Percentiles rank a stretch among this genome's conserved stretches.
phyloP scores from a whole-genome alignment of 2,113 vertebrate genomes.

The Notiomystis cincta region DNA sequence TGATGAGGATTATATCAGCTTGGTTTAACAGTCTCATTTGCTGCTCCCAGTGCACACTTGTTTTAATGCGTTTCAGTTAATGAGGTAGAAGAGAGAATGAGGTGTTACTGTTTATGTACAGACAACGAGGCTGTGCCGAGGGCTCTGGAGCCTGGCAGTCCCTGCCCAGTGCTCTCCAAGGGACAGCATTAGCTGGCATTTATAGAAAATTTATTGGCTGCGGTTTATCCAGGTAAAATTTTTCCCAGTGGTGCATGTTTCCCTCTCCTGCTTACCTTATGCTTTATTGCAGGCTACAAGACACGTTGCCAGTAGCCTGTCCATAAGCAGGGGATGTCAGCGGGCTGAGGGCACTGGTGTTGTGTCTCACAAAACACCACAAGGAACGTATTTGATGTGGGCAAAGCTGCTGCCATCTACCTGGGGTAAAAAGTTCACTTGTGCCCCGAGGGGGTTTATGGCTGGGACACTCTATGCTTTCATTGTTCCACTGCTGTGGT shows the following conservation, averaged over 20 bases:
- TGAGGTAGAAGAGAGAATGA: slow-evolving; percentile 78
- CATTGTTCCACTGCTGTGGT: fast-evolving
- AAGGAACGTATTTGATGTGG: fast-evolving
- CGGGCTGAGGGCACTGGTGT: fast-evolving
- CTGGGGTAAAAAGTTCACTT: not conserved
- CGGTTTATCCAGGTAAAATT: slow-evolving; percentile 9
- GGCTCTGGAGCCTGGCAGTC: slow-evolving; percentile 12
- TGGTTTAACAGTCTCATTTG: slow-evolving; percentile 78
- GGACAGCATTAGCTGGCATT: slow-evolving; percentile 39
- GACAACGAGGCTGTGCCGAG: slow-evolving; percentile 38
- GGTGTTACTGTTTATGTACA: slow-evolving; percentile 73
- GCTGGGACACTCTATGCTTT: not conserved
- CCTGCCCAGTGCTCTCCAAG: slow-evolving; percentile 42
- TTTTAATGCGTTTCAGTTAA: slow-evolving; percentile 81
- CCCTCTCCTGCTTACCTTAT: not conserved
- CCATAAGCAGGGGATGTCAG: not conserved
- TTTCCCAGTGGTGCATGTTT: not conserved
- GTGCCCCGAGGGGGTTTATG: not conserved
- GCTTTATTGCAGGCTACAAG: not conserved
- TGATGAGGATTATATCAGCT: slow-evolving; percentile 78
- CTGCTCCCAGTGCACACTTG: slow-evolving; percentile 76
- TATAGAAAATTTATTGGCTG: slow-evolving; percentile 27
- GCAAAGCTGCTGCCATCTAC: not conserved
- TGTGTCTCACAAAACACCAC: fast-evolving
- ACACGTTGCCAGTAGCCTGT: not conserved